Conservation (phyloP, 2,888 invertebrate species). For the Erebia ligea region DNA sequence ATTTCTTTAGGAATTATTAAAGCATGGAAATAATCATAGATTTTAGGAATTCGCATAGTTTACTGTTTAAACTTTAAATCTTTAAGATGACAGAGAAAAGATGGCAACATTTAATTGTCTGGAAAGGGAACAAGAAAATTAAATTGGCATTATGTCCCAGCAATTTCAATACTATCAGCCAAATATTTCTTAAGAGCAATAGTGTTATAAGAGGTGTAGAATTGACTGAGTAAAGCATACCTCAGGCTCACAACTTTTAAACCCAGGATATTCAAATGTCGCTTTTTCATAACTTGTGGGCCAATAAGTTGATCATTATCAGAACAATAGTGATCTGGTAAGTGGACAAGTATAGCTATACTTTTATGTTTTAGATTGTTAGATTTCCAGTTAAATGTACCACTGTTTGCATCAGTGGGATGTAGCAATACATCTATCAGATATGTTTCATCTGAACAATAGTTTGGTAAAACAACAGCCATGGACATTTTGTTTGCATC, state of each 20-base stretch:
- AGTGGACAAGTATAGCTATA: conserved; percentile 83
- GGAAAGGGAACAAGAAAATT: neutral
- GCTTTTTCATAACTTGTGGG: conserved; percentile 84
- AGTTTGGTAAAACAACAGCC: conserved; percentile 77
- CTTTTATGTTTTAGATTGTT: conserved; percentile 69
- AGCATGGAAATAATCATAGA: too few relatives aligned
- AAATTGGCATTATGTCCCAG: neutral
- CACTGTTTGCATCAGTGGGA: conserved; percentile 65
- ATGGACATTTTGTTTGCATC: conserved; percentile 73
- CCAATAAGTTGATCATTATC: conserved; percentile 83
- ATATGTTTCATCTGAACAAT: conserved; percentile 83
- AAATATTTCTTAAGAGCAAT: conserved; percentile 79
- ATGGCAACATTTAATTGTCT: too few relatives aligned
- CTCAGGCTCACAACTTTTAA: conserved; percentile 84
- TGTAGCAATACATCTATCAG: conserved; percentile 84
- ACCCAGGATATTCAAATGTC: conserved; percentile 85
- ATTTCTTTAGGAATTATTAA: too few relatives aligned
- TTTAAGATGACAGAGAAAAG: too few relatives aligned
- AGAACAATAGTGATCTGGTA: conserved; percentile 86
- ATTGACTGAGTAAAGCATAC: conserved; percentile 76
- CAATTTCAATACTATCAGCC: conserved; percentile 62
- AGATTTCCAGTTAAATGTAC: conserved; percentile 73
- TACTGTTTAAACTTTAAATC: too few relatives aligned
- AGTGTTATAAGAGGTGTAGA: conserved; percentile 73
- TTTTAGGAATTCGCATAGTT: too few relatives aligned